Base-by-base conservation (phyloP, 2,888 invertebrate species). In the Ennomos erosarius region DNA sequence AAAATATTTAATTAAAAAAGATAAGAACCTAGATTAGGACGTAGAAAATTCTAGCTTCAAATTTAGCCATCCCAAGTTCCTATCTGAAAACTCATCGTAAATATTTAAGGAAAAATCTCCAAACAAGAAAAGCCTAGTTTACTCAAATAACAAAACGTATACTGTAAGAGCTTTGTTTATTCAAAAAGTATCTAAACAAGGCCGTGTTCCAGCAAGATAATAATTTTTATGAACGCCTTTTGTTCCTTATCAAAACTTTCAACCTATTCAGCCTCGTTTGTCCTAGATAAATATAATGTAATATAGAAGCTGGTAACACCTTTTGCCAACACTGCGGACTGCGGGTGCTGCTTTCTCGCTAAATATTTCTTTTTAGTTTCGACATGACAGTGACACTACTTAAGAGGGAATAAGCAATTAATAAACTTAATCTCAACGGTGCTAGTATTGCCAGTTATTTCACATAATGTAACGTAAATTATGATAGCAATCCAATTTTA, bases 171-270 rank as follows among this genome's bases (percentile, higher is more conserved):
- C 43, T 43, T 33, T n/a, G 47, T 44, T 55, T 9, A 36, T 43
- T 38, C 43, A 39, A 38, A 44, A 33, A 44, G 35, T 43, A 44
- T 16, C 47, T 48, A 55, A 54, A 50, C 16, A 11, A 38, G 9
- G 10, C 51, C 44, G 45, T 26, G 49, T 13, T 50, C 12, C 50
- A n/a, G 42, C 6, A 16, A 54, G 54, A 54, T 46, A 36, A 51
- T 59, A 38, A 54, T 59, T 55, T 59, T 55, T 50, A 46, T 50
- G 37, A 40, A 36, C 6, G 42, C 46, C 55, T 55, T 59, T 59
- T 55, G 59, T 55, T 59, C 46, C 46, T 50, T 55, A 59, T 59
- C 59, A 46, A 59, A 49, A 43, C 34, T 43, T 57, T 42, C 35
- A 34, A 43, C 52, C 34, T 43, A 38, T 52, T 35, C 44, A 26